Conservation (phyloP, 2,797 vertebrate species). For the Thunnus albacares region DNA sequence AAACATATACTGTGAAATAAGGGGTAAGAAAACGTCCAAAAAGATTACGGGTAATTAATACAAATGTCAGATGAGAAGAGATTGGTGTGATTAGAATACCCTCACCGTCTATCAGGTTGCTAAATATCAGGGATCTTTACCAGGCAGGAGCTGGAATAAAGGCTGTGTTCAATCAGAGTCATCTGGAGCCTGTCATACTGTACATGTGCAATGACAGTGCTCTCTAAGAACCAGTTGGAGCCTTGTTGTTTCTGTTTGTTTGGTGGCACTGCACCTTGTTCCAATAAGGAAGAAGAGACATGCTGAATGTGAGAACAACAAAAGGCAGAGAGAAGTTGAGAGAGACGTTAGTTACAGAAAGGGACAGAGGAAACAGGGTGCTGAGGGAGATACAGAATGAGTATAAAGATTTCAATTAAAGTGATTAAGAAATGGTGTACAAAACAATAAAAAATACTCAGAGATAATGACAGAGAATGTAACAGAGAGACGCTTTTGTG, state of each 20-base stretch:
- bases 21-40: not conserved
- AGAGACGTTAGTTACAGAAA: conserved; percentile 22
- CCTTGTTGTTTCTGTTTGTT: conserved; percentile 37
- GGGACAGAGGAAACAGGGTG: conserved; percentile 21
- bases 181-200: conserved; percentile 53
- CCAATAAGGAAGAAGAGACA: conserved; percentile 49
- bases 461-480: not conserved
- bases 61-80: not conserved
- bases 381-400: conserved; percentile 13
- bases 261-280: conserved; percentile 45
- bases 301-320: conserved; percentile 37
- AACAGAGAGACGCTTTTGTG: not conserved
- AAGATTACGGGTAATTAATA: not conserved
- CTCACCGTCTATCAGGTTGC: conserved; percentile 28
- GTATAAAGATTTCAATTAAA: not conserved
- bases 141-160: conserved; percentile 23
- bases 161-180: conserved; percentile 51
- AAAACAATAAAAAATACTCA: too few species aligned
- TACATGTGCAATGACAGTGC: conserved; percentile 52
- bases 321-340: not conserved
- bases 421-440: not conserved
- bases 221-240: conserved; percentile 37
- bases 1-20: not conserved
- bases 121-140: conserved; percentile 9
- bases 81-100: not conserved